Evolutionary conservation across 2,888 invertebrate genomes (phyloP).

Genomic region (Xiphydria camelus): DNA sequence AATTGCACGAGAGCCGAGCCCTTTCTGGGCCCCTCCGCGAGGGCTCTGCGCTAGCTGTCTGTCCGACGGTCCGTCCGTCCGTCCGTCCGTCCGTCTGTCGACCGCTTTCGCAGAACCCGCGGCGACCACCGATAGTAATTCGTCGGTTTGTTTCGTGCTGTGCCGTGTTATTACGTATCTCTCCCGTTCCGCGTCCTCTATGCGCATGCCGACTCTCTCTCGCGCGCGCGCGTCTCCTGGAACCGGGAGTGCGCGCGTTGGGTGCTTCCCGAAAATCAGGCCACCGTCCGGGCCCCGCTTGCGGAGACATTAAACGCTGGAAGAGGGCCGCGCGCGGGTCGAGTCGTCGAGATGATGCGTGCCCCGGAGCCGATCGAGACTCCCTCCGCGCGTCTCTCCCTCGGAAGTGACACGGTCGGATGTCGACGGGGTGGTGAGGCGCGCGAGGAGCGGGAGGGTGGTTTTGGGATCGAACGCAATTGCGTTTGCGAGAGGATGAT

Average conservation of each 20-base stretch:
- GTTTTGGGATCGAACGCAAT: too few relatives aligned
- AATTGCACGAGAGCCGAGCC: slow-evolving; percentile 49
- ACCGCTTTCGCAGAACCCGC: slow-evolving; percentile 47
- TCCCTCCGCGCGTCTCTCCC: too few relatives aligned
- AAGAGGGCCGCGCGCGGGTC: too few relatives aligned
- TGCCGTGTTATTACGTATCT: slow-evolving; percentile 48
- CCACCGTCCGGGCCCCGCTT: too few relatives aligned
- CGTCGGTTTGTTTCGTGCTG: slow-evolving; percentile 49
- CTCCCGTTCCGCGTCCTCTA: slow-evolving; percentile 12
- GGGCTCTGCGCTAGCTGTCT: slow-evolving; percentile 32
- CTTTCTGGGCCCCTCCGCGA: slow-evolving; percentile 33
- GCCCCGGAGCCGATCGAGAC: too few relatives aligned
- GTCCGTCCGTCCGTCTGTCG: slow-evolving; percentile 42
- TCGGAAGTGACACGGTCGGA: too few relatives aligned
- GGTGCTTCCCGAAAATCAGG: not conserved
- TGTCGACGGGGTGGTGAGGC: too few relatives aligned
- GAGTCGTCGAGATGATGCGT: too few relatives aligned
- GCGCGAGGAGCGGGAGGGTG: too few relatives aligned
- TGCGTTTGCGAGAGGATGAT: too few relatives aligned
- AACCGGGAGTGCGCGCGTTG: not conserved
- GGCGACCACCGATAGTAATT: slow-evolving; percentile 41
- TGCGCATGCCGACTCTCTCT: too few relatives aligned
- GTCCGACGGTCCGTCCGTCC: slow-evolving; percentile 27
- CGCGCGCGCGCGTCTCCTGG: not conserved
- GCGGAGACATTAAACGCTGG: too few relatives aligned